Base-by-base conservation (phyloP, 2,888 invertebrate genomes). In the Autographa pulchrina region DNA sequence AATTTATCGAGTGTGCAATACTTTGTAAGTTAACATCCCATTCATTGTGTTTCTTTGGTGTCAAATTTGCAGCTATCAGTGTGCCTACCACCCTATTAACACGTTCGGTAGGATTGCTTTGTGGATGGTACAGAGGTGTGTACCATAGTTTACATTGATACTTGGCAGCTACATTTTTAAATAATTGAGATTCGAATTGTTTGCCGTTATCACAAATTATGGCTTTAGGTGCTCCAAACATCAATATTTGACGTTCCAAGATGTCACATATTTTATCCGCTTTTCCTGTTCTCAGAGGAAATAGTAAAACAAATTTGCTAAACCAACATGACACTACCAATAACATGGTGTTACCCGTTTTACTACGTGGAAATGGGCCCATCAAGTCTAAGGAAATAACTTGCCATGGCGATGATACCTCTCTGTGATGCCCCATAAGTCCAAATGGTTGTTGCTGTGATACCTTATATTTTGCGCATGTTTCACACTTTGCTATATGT, bases 251-350 rank as follows among this genome's bases (percentile, higher is more conserved):
- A 6, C 35, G 52, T 63, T 63, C 52, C 2, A 63, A 18, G 9
- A 63, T 63, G 48, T 63, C 62, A n/a, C 62, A 63, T 32, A 63
- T 63, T 32, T 63, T 63, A 7, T 63, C 52, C 11, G 62, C 41
- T 43, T 52, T 63, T 16, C 62, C 62, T 16, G 62, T 63, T 18
- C 62, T 16, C 25, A 63, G 41, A 31, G 62, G 52, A 63, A 52
- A 52, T 7, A 62, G 6, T 20, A 59, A 25, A 16, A 56, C 38
- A 25, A 60, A 60, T 31, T 66, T 66, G 52, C 59, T 52, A 52
- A 66, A 58, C 58, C 65, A 65, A 41, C 58, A 65, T 1, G 65
- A 41, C n/a, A 56, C 58, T 9, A 65, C 65, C 38, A 65, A 65
- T 9, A 65, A 14, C 65, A 65, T 65, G 8, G 65, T 65, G 13